Evolutionary conservation across 2,888 invertebrate species (phyloP).

Genomic region (Drosophila mayaguana): DNA sequence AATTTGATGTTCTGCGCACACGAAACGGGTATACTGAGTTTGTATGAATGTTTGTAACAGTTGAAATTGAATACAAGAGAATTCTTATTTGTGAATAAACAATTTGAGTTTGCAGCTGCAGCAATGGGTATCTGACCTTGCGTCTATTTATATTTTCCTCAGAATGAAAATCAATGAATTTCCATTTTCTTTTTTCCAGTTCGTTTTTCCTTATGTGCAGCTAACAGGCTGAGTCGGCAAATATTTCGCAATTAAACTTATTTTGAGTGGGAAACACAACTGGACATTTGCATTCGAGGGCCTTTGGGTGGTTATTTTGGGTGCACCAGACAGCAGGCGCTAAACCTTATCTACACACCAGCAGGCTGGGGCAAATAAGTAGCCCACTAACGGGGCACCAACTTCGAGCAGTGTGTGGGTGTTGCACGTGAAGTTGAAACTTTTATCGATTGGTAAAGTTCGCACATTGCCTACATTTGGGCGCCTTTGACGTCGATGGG

Average conservation of each 20-base stretch:
- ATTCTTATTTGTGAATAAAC: neutral
- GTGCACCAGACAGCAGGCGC: slow-evolving; percentile 2
- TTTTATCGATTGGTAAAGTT: slow-evolving; percentile 71
- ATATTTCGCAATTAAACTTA: slow-evolving; percentile 59
- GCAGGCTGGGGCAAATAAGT: neutral
- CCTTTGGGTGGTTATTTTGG: neutral
- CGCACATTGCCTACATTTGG: slow-evolving; percentile 52
- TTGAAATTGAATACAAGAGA: too few species aligned
- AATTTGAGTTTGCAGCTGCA: neutral
- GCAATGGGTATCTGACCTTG: neutral
- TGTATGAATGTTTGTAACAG: too few species aligned
- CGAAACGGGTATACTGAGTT: neutral
- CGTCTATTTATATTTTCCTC: neutral
- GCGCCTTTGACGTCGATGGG: slow-evolving; percentile 18
- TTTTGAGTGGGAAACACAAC: slow-evolving; percentile 22
- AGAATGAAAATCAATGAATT: slow-evolving; percentile 52
- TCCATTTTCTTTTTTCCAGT: slow-evolving; percentile 23
- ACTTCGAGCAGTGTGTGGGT: slow-evolving; percentile 36
- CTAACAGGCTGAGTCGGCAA: slow-evolving; percentile 32
- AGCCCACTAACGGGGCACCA: slow-evolving; percentile 18
- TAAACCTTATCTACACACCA: slow-evolving; percentile 9
- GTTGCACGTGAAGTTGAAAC: slow-evolving; percentile 57
- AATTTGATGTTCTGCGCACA: neutral
- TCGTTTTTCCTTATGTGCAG: neutral
- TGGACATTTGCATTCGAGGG: slow-evolving; percentile 37